Evolutionary conservation across 1,140 invertebrate genomes (phyloP).

Genomic region (Dinoponera quadriceps): DNA sequence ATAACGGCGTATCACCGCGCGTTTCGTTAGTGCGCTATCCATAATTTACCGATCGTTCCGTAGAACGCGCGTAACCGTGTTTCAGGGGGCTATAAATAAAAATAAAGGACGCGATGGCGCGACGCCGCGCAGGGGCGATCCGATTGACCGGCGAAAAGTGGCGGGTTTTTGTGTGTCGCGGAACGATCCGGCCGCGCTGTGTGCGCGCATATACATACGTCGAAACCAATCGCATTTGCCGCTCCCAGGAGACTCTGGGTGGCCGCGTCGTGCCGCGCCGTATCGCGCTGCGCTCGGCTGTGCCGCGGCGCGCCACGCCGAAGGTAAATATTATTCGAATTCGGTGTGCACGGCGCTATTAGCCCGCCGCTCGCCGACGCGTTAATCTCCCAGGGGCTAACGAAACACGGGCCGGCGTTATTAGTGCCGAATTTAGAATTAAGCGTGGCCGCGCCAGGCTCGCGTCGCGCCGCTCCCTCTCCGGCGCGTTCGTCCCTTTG

Average conservation of each 20-base stretch:
- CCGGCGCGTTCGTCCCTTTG: slow-evolving; percentile 51
- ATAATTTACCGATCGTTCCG: slow-evolving; percentile 46
- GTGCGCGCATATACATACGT: slow-evolving; percentile 31
- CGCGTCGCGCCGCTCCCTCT: slow-evolving; percentile 4
- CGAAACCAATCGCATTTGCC: slow-evolving; percentile 69
- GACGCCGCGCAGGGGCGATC: slow-evolving; percentile 30
- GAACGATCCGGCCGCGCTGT: slow-evolving; percentile 16
- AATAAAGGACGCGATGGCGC: slow-evolving; percentile 44
- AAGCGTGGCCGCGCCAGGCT: slow-evolving; percentile 53
- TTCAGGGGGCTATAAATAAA: slow-evolving; percentile 51
- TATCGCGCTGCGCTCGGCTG: not conserved
- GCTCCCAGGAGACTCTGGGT: slow-evolving; percentile 63
- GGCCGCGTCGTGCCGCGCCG: slow-evolving; percentile 32
- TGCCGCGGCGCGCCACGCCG: slow-evolving; percentile 16
- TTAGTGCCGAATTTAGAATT: slow-evolving; percentile 76
- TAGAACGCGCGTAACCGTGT: slow-evolving; percentile 8
- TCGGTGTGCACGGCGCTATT: slow-evolving; percentile 68
- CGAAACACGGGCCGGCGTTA: slow-evolving; percentile 70
- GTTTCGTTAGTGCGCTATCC: slow-evolving; percentile 39
- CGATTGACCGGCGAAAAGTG: slow-evolving; percentile 56
- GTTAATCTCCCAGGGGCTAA: slow-evolving; percentile 73
- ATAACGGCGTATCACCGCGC: slow-evolving; percentile 40
- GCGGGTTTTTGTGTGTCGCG: slow-evolving; percentile 37
- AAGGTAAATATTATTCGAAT: slow-evolving; percentile 77
- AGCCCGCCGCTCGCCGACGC: slow-evolving; percentile 55